A percentile compares a stretch with the other conserved stretches of the same genome.
Evolutionary conservation across 2,888 invertebrate genomes (phyloP).

Genomic region (Hirtodrosophila duncani): DNA sequence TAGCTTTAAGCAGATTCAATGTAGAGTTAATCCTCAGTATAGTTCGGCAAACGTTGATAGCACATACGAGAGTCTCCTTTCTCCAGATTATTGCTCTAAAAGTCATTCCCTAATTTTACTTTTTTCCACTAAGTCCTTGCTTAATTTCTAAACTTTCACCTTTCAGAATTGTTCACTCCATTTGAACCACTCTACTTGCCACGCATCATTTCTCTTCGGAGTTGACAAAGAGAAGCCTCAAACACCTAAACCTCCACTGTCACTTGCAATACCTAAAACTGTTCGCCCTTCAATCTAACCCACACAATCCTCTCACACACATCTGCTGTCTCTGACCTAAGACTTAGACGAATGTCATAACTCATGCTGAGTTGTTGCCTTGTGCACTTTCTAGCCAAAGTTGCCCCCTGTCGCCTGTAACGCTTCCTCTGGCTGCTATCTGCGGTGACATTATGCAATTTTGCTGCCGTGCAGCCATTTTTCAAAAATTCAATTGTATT

Average conservation of each 20-base stretch:
- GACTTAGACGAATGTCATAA: constrained; percentile 32
- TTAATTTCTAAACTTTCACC: too few species aligned
- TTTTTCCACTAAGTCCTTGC: too few species aligned
- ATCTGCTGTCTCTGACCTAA: constrained; percentile 12
- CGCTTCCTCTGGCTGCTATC: not conserved
- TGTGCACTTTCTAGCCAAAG: constrained; percentile 1
- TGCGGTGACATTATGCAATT: constrained; percentile 47
- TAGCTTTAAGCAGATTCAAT: too few species aligned
- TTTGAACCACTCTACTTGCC: constrained; percentile 35
- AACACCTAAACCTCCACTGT: constrained; percentile 42
- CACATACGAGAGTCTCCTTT: too few species aligned
- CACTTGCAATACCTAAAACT: constrained; percentile 52
- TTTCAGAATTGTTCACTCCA: too few species aligned
- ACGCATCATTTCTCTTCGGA: constrained; percentile 34
- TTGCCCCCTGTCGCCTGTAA: not conserved
- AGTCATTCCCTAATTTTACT: too few species aligned
- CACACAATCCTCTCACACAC: constrained; percentile 17
- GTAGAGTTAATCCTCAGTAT: too few species aligned
- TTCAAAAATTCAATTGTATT: constrained; percentile 70
- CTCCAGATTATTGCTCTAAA: too few species aligned
- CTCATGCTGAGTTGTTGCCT: constrained; percentile 23
- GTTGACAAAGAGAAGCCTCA: constrained; percentile 27
- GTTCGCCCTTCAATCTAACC: constrained; percentile 38
- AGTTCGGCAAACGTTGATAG: too few species aligned
- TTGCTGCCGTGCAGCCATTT: constrained; percentile 47